Percentiles rank a stretch among this genome's conserved stretches.
phyloP scores from a whole-genome alignment of 53 echinoderm and acorn worm genomes.

The Echinometra lucunter region DNA sequence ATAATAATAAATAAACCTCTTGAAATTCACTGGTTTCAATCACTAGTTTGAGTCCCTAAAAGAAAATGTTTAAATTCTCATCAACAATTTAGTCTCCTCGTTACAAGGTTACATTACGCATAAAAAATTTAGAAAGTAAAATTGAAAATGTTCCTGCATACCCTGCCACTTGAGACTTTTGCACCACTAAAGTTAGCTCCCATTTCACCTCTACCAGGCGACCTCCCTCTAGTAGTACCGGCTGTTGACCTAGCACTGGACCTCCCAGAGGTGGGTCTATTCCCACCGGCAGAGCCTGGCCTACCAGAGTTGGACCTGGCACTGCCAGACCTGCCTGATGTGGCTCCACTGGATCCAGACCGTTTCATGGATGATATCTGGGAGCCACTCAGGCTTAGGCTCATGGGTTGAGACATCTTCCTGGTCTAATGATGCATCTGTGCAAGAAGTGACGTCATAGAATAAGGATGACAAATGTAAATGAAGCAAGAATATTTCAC shows the following conservation, averaged over 20 bases:
- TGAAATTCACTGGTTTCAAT: too few species aligned
- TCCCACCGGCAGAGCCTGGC: slow-evolving; percentile 54
- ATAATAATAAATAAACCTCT: too few species aligned
- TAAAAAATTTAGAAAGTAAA: too few species aligned
- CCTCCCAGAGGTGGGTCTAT: slow-evolving; percentile 65
- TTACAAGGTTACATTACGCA: too few species aligned
- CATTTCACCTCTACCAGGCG: slow-evolving; percentile 52
- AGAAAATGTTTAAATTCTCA: too few species aligned
- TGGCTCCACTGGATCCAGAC: slow-evolving; percentile 49
- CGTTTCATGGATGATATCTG: slow-evolving; percentile 86
- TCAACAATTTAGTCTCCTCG: too few species aligned
- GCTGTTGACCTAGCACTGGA: slow-evolving; percentile 43
- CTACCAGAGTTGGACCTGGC: slow-evolving; percentile 65
- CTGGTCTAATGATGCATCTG: neutral
- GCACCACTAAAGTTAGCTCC: slow-evolving; percentile 55
- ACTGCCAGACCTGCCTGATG: slow-evolving; percentile 66
- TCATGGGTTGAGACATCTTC: slow-evolving; percentile 76
- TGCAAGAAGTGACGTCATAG: neutral
- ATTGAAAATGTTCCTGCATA: neutral
- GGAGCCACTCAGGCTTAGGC: slow-evolving; percentile 93
- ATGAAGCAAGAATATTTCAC: neutral
- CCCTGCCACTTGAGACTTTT: slow-evolving; percentile 30
- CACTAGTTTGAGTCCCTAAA: too few species aligned
- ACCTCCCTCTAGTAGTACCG: slow-evolving; percentile 37
- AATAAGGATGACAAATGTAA: neutral